Evolutionary conservation across 2,888 invertebrate genomes (phyloP), one percentile per base, ranked within the genome.

Genomic region (Leptopilina syphax): DNA sequence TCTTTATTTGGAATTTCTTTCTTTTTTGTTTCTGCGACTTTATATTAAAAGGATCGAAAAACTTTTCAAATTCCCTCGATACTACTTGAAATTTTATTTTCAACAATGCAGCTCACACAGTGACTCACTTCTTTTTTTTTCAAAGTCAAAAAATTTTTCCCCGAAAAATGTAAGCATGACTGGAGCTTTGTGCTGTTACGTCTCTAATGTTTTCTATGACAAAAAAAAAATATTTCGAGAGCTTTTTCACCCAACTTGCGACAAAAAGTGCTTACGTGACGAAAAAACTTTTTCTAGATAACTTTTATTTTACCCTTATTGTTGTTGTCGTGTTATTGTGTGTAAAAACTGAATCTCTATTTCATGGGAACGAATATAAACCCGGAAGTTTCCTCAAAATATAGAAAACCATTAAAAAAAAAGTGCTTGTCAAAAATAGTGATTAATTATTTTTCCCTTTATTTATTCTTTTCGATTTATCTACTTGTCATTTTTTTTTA

Each of bases 221-320:
- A 73, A 73, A 57, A 68, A 68, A 50, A 50, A 50, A 50, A 50
- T 18, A 60, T 60, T 63, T 63, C 63, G 63, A 63, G 63, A 63
- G 63, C 63, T 63, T 63, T 63, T 63, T 63, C 24, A 63, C 63
- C 63, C 63, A 63, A 63, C 63, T 63, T 63, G 63, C 6, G 7
- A 63, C 63, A 63, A 63, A 63, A 63, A 63, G 63, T 24, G 63
- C 63, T 63, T 63, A 63, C 63, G 63, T 63, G 63, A 63, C 63
- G 63, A 63, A 63, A 63, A 63, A 63, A 63, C 63, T 63, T 63
- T 63, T 63, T 24, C 63, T 63, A 63, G 63, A 63, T 63, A 63
- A 63, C 63, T 63, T 63, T 63, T 63, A 63, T 63, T 63, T 60
- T 63, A 24, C 63, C 63, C 50, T 50, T 50, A 50, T 63, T 63